These are phyloP conservation scores for Drosophila demipolita DNA, from an alignment of 2,888 invertebrate genomes.

Conservation along the genomic window DNA sequence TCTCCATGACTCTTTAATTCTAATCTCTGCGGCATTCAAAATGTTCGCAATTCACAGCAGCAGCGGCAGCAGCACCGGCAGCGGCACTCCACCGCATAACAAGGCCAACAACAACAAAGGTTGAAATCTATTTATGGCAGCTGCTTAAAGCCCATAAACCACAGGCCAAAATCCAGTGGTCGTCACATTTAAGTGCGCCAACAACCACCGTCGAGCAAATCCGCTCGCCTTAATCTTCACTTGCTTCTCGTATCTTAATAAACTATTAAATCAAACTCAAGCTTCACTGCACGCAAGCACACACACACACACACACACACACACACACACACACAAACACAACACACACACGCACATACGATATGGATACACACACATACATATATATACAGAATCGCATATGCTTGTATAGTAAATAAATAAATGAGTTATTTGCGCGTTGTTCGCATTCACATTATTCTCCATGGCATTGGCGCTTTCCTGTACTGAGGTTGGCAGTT, in stretches of 20 bases:
- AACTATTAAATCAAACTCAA: constrained; percentile 80
- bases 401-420: constrained; percentile 65
- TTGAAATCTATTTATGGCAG: constrained; percentile 70
- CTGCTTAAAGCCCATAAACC: constrained; percentile 72
- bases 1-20: constrained; percentile 25
- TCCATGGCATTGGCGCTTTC: constrained; percentile 66
- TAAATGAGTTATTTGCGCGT: constrained; percentile 76
- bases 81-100: constrained; percentile 3
- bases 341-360: constrained; percentile 51
- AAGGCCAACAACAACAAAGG: constrained; percentile 14
- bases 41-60: constrained; percentile 34
- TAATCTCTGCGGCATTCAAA: constrained; percentile 36
- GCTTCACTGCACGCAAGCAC: constrained; percentile 73
- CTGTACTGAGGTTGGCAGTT: constrained; percentile 54
- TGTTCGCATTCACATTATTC: constrained; percentile 74
- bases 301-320: constrained; percentile 28
- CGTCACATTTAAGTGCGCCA: constrained; percentile 73
- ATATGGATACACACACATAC: constrained; percentile 15
- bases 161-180: constrained; percentile 77
- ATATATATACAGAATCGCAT: constrained; percentile 21
- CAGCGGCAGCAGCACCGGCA: constrained; percentile 5
- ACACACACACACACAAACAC: constrained; percentile 23
- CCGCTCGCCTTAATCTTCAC: constrained; percentile 75
- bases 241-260: constrained; percentile 78
- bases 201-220: constrained; percentile 59